phyloP scores from a whole-genome alignment of 2,888 invertebrate genomes.

The Yponomeuta evonymella region DNA sequence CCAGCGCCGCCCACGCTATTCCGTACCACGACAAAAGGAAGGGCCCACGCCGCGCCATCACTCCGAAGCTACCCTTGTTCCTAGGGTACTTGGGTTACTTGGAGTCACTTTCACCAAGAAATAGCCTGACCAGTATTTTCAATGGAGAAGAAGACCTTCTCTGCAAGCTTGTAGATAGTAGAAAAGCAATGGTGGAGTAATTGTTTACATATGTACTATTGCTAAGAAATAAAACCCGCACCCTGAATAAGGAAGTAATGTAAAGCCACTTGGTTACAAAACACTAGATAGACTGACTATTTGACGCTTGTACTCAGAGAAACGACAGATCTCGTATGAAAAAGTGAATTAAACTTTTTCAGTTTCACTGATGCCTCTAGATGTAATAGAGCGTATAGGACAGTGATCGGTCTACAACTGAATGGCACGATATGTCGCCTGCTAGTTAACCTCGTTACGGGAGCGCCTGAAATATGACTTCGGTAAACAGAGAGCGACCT shows the following conservation, averaged over 20 bases:
- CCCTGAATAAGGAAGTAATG: no score
- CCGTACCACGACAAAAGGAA: slow-evolving; percentile 50
- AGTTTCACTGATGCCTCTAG: neutral
- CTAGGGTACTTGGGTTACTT: neutral
- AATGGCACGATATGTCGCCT: slow-evolving; percentile 38
- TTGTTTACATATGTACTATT: no score
- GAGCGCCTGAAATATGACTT: slow-evolving; percentile 55
- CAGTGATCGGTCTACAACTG: slow-evolving; percentile 49
- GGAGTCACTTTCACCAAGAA: neutral
- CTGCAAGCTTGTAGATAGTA: no score
- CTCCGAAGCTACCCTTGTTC: neutral
- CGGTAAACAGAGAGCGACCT: slow-evolving; percentile 55
- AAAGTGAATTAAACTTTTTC: neutral
- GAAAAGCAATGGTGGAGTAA: no score
- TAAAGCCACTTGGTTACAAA: neutral
- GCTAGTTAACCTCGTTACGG: slow-evolving; percentile 57
- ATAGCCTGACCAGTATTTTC: neutral
- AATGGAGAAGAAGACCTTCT: no score
- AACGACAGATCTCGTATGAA: neutral
- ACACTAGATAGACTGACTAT: neutral
- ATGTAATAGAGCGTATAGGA: slow-evolving; percentile 34
- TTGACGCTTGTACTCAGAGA: neutral
- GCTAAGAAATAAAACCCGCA: no score
- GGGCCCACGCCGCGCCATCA: slow-evolving; percentile 45
- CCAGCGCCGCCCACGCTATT: slow-evolving; percentile 49